Evolutionary conservation across 2,888 invertebrate species (phyloP), one percentile per base, ranked within the genome.

Genomic region (Leptopterna dolabrata): DNA sequence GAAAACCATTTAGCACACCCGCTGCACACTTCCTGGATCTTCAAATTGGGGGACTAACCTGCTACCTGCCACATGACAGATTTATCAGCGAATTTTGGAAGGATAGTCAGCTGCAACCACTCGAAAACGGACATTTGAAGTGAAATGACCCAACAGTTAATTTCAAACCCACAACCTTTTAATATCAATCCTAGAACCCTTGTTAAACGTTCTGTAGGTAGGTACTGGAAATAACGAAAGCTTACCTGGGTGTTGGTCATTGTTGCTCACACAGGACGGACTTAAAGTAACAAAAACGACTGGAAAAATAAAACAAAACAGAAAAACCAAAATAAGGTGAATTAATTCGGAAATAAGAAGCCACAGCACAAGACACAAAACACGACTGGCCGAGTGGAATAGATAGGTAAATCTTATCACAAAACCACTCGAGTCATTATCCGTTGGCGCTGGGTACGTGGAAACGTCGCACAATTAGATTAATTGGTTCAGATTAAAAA

Each of bases 231-330:
- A 27, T 14, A 4, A n/a, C 13, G 63, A 63, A 24, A 63, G 3
- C 73, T 85, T 85, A 85, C 85, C 85, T 85, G 85, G 45, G 85
- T 55, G 45, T 85, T 85, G 29, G 85, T 85, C 85, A 85, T 85
- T 76, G 36, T 71, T 13, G 55, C 14, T 30, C 55, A 85, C 24
- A 45, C 45, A 24, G 27, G 45, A 24, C 78, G 41, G 78, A 78
- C n/a, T 78, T 78, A 78, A 45, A 24, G 45, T 11, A 78, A 78
- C 29, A 55, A 82, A 83, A 83, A 83, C 43, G 19, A 83, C 83
- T 83, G 83, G 13, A 70, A 83, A 78, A 83, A 83, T 16, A 55
- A 29, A 81, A 82, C 51, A 82, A 30, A 83, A 83, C 43, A 70
- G 27, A 83, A 43, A 70, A 83, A 63, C n/a, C 9, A 0, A 63